Conservation (phyloP, 2,888 invertebrate genomes). For the Oasisia sp. region DNA sequence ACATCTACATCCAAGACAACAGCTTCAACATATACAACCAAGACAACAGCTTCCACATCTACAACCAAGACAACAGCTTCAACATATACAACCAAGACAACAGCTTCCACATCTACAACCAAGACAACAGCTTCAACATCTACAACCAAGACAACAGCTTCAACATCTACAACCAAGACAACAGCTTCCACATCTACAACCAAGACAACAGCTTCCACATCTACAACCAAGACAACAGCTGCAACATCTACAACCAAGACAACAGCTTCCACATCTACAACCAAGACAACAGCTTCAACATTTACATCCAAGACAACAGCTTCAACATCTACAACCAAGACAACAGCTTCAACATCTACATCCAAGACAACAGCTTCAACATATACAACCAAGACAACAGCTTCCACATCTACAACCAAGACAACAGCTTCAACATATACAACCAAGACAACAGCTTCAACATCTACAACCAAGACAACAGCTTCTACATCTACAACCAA, state of each 20-base stretch:
- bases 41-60: too few relatives aligned
- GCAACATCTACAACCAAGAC: too few relatives aligned
- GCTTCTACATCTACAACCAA: constrained; percentile 53
- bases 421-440: not conserved
- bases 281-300: not conserved
- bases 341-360: too few relatives aligned
- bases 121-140: too few relatives aligned
- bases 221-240: not conserved
- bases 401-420: not conserved
- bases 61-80: constrained; percentile 27
- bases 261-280: too few relatives aligned
- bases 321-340: not conserved
- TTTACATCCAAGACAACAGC: not conserved
- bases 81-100: not conserved
- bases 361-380: too few relatives aligned
- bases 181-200: not conserved
- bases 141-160: too few relatives aligned
- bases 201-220: not conserved
- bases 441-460: too few relatives aligned
- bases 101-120: not conserved
- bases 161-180: constrained; percentile 48
- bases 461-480: too few relatives aligned
- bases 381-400: constrained; percentile 44
- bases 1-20: not conserved
- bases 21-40: too few relatives aligned